Conservation (phyloP, 2,797 vertebrate genomes). For the Chiropotes sagulatus region DNA sequence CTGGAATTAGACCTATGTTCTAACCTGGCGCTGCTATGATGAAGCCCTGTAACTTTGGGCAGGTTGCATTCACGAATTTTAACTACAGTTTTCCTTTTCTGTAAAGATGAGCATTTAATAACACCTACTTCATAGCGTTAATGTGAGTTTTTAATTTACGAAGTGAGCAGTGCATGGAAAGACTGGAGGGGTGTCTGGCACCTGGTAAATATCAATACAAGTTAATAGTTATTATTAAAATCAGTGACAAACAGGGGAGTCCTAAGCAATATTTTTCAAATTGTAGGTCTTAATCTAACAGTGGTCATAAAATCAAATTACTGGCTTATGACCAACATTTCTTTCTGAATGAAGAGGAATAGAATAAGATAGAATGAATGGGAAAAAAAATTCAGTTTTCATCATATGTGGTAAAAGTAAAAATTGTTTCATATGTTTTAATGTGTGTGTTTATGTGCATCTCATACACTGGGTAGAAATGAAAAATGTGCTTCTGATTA, state of each 20-base stretch:
- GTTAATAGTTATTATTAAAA: neutral
- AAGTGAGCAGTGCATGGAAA: neutral
- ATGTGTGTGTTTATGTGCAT: neutral
- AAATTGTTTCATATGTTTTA: neutral
- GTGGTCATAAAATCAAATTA: neutral
- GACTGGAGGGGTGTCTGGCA: neutral
- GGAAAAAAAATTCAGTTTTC: neutral
- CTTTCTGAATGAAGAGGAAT: neutral
- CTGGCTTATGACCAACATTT: neutral
- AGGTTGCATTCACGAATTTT: neutral
- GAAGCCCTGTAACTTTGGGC: neutral
- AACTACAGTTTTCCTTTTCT: neutral
- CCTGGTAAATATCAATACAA: neutral
- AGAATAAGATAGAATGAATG: neutral
- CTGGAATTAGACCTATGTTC: neutral
- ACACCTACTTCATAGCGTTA: neutral
- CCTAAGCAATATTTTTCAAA: constrained; percentile 24
- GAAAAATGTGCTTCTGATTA: neutral
- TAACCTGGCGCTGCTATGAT: neutral
- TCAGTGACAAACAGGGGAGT: neutral
- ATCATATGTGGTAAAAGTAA: neutral
- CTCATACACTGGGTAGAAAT: neutral
- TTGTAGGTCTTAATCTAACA: neutral
- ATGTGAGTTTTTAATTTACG: neutral
- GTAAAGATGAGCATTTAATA: neutral